Base-by-base conservation (phyloP, 2,113 vertebrate species). In the Nannospalax galili region DNA sequence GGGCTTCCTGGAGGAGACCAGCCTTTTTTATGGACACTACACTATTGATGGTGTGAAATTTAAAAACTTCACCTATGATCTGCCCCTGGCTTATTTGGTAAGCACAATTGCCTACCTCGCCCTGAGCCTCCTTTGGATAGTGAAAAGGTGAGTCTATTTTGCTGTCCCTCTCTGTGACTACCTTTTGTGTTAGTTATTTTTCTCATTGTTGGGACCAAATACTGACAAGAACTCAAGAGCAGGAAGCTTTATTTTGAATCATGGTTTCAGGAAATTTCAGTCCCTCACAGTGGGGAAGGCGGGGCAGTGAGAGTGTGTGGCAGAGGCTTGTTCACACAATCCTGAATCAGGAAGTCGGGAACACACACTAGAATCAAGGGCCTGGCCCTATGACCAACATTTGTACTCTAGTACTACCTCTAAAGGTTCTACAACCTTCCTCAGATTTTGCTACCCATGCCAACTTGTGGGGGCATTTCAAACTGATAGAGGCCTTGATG, bases 11-110 rank as follows among this genome's bases (percentile, higher is more conserved):
- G 99, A 99, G 95, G 97, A 98, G 90, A 99, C 99, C 3, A 98
- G 98, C 96, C 98, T 99, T n/a, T 99, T 99, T 97, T 99, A 99
- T 65, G 99, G 99, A 91, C 99, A 99, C 98, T 99, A 99, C 95
- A 98, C 98, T 64, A 95, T 98, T 85, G 98, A 99, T 56, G 88
- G 95, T 37, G 97, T 98, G 5, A 91, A 97, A 82, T 98, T 99
- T 56, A 80, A 98, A 67, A 52, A 62, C 30, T 52, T 96, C 90
- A 98, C 91, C 0, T 99, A 99, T 95, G 99, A 99, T 79, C 86
- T 99, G 40, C 99, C 99, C 0, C 98, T 99, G 1, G 99, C 99
- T 0, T 99, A 99, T 97, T 97, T 99, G 95, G 97, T 99, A 96
- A 95, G 98, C 95, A 99, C 99, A 0, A 24, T 99, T 84, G 97